These are phyloP conservation scores for Onthophagus taurus DNA, from an alignment of 1,140 invertebrate genomes.

Conservation along the genomic window DNA sequence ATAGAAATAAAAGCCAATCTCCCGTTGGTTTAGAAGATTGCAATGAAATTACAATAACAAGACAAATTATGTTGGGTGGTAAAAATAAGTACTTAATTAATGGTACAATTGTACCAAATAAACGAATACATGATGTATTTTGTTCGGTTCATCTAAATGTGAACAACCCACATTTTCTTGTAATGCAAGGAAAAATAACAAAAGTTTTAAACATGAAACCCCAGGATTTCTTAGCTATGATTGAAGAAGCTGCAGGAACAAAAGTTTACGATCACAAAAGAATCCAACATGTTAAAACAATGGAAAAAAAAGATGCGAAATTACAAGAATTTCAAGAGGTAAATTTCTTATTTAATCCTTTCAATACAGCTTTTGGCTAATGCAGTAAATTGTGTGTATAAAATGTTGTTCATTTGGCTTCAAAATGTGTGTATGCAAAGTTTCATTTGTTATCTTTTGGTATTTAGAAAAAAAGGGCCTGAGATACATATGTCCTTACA, in stretches of 20 bases:
- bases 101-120: constrained; percentile 81
- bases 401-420: too few relatives aligned
- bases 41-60: constrained; percentile 86
- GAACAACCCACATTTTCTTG: constrained; percentile 98
- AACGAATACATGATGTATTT: constrained; percentile 88
- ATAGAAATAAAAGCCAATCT: constrained; percentile 69
- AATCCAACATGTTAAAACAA: constrained; percentile 74
- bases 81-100: constrained; percentile 95
- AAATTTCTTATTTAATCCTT: constrained; percentile 29
- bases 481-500: too few relatives aligned
- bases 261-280: constrained; percentile 95
- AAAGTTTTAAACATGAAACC: constrained; percentile 99
- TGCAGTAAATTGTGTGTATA: too few relatives aligned
- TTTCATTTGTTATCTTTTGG: constrained; percentile 1
- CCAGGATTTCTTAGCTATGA: constrained; percentile 83
- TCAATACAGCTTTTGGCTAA: too few relatives aligned
- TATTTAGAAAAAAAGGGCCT: too few relatives aligned
- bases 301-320: constrained; percentile 91
- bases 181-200: constrained; percentile 99
- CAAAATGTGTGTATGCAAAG: too few relatives aligned
- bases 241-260: constrained; percentile 99
- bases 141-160: constrained; percentile 95
- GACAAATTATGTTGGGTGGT: constrained; percentile 75
- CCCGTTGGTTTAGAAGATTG: constrained; percentile 90
- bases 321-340: constrained; percentile 79